Evolutionary conservation across 2,113 vertebrate species (phyloP).

Genomic region (Syrrhaptes paradoxus): DNA sequence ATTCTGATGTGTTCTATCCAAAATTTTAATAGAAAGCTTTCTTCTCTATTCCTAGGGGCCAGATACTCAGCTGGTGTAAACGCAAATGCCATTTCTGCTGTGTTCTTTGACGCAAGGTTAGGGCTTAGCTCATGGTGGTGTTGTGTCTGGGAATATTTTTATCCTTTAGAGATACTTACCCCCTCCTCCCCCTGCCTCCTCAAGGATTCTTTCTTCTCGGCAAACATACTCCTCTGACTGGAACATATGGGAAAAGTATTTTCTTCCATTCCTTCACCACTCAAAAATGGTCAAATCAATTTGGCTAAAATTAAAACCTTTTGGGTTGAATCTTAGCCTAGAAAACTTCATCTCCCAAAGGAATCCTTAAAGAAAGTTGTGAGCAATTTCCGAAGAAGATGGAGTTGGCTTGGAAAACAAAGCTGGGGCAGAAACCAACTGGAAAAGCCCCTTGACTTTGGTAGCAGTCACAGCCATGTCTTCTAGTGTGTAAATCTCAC

Average conservation of each 20-base stretch:
- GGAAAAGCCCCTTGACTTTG: neutral
- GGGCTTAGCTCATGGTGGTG: conserved; percentile 50
- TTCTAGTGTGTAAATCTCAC: neutral
- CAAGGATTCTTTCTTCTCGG: conserved; percentile 26
- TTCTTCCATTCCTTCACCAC: conserved; percentile 62
- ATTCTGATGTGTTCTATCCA: conserved; percentile 1
- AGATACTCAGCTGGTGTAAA: conserved; percentile 56
- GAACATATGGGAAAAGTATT: conserved; percentile 64
- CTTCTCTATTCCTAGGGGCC: conserved; percentile 27
- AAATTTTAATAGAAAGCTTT: conserved; percentile 51
- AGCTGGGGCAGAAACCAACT: neutral
- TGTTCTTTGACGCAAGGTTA: conserved; percentile 46
- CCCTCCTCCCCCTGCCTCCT: conserved; percentile 15
- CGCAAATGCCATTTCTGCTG: conserved; percentile 1
- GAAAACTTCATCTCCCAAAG: conserved; percentile 54
- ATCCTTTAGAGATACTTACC: conserved; percentile 32
- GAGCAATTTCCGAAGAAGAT: conserved; percentile 18
- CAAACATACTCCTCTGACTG: conserved; percentile 33
- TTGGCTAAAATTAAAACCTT: conserved; percentile 69
- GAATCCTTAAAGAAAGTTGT: conserved; percentile 60
- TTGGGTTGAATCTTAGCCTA: conserved; percentile 65
- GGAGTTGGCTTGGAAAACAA: neutral
- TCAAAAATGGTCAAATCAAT: conserved; percentile 52
- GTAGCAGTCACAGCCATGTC: neutral
- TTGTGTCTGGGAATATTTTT: conserved; percentile 67